Evolutionary conservation across 1,140 invertebrate species (phyloP).

Genomic region (Xylocopa sonorina): DNA sequence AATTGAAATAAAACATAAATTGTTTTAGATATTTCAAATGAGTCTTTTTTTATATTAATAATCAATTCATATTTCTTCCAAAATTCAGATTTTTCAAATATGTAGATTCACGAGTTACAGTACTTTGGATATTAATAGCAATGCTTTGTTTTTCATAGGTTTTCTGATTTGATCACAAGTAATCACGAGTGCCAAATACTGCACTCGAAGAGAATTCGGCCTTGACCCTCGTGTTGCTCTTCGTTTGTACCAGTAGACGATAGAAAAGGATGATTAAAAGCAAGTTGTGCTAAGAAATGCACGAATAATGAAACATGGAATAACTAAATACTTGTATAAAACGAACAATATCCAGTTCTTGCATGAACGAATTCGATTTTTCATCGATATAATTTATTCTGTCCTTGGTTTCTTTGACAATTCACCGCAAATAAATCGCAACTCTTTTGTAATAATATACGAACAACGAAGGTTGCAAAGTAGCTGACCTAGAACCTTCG

Average conservation of each 20-base stretch:
- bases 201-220: neutral
- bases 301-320: neutral
- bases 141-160: neutral
- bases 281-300: neutral
- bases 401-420: slow-evolving; percentile 14
- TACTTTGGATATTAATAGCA: slow-evolving; percentile 5
- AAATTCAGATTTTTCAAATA: neutral
- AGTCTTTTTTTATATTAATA: neutral
- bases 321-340: neutral
- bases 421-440: neutral
- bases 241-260: no score
- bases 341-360: neutral
- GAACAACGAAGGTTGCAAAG: neutral
- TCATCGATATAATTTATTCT: neutral
- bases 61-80: no score
- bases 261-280: neutral
- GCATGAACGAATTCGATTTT: slow-evolving; percentile 18
- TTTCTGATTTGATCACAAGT: neutral
- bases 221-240: neutral
- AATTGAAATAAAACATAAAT: no score
- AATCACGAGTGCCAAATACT: slow-evolving; percentile 10
- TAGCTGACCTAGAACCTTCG: neutral
- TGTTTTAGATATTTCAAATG: no score
- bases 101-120: neutral
- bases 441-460: neutral